These are phyloP conservation scores for Erythrocercus mccallii DNA, from an alignment of 2,113 vertebrate genomes.

Conservation along the genomic window DNA sequence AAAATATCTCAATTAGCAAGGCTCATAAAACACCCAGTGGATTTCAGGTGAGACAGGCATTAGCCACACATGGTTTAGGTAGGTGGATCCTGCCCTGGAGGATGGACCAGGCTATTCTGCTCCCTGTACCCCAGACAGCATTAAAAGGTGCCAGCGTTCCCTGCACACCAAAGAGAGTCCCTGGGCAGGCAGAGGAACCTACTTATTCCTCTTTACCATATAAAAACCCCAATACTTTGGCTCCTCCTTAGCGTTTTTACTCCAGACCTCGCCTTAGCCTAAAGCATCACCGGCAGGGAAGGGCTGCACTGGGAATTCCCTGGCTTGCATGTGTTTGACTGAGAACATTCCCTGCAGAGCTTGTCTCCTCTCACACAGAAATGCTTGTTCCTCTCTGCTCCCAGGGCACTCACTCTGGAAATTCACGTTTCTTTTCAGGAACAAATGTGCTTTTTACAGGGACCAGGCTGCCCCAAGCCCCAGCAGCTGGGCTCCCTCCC, in stretches of 20 bases:
- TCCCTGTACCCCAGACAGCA: background rate
- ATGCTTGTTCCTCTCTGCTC: background rate
- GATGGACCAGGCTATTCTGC: background rate
- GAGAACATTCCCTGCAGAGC: background rate
- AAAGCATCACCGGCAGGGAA: accelerated
- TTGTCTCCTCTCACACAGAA: background rate
- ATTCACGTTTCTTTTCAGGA: background rate
- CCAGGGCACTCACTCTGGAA: background rate
- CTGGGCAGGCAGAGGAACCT: background rate
- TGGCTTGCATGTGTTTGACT: accelerated
- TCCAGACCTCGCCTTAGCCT: background rate
- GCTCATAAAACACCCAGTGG: background rate
- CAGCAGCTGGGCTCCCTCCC: background rate
- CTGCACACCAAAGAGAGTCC: background rate
- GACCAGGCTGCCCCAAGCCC: background rate
- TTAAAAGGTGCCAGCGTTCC: background rate
- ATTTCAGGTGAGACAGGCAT: background rate
- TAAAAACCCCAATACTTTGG: background rate
- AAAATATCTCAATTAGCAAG: background rate
- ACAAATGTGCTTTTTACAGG: background rate
- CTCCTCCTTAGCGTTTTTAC: accelerated
- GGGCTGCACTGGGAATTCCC: background rate
- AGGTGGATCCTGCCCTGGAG: background rate
- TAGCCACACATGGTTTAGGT: background rate
- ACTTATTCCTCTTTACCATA: background rate